These are phyloP conservation scores for Drosophila micromelanica DNA, from an alignment of 1,140 invertebrate species.

Conservation along the genomic window DNA sequence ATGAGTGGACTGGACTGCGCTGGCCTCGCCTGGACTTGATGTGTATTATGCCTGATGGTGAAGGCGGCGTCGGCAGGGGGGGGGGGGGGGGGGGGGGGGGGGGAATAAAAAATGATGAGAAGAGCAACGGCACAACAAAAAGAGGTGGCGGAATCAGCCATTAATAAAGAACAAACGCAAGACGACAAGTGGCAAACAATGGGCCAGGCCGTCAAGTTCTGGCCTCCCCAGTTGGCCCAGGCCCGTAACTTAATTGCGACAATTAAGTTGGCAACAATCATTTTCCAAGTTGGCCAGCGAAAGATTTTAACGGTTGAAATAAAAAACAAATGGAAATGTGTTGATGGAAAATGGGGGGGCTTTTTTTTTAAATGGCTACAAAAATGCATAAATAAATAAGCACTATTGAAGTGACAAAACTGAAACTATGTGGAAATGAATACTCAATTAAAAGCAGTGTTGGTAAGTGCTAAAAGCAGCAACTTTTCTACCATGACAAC, in stretches of 20 bases:
- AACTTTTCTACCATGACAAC: too few species aligned
- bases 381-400: slow-evolving; percentile 36
- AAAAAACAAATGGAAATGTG: slow-evolving; percentile 5
- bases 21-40: background rate
- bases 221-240: background rate
- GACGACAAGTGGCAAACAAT: slow-evolving; percentile 51
- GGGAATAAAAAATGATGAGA: too few species aligned
- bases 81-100: background rate
- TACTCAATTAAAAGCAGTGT: slow-evolving; percentile 13
- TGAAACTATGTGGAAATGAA: background rate
- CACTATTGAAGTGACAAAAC: slow-evolving; percentile 2
- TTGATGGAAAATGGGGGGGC: slow-evolving; percentile 14
- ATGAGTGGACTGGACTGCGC: background rate
- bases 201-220: slow-evolving; percentile 9
- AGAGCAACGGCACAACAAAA: too few species aligned
- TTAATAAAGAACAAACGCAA: slow-evolving; percentile 54
- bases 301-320: slow-evolving; percentile 33
- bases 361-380: slow-evolving; percentile 3
- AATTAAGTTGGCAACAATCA: slow-evolving; percentile 57
- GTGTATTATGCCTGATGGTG: background rate
- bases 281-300: slow-evolving; percentile 45
- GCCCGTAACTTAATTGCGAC: slow-evolving; percentile 50
- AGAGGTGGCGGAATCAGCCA: too few species aligned
- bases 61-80: background rate
- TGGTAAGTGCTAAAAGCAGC: background rate